These are phyloP conservation scores for Anagrus nilaparvatae DNA, from an alignment of 1,140 invertebrate genomes.

Conservation along the genomic window DNA sequence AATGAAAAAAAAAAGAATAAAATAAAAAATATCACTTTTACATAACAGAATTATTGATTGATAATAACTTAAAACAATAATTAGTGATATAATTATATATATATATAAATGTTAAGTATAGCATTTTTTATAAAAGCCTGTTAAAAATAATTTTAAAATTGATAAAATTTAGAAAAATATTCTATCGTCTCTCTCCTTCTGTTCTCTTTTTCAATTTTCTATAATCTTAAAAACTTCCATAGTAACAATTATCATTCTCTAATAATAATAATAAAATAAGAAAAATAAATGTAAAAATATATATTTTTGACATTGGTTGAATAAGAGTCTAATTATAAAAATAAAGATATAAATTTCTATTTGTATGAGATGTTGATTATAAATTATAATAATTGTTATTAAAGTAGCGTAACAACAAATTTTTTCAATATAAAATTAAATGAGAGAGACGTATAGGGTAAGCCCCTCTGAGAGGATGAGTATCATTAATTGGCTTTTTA, in stretches of 20 bases:
- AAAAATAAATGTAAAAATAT: too few relatives aligned
- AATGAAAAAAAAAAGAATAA: constrained; percentile 3
- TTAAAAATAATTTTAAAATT: constrained; percentile 16
- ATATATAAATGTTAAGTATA: constrained; percentile 26
- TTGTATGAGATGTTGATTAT: too few relatives aligned
- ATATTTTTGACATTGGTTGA: constrained; percentile 14
- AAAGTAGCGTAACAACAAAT: too few relatives aligned
- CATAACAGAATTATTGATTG: constrained; percentile 1
- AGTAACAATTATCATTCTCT: neutral
- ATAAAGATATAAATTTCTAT: constrained; percentile 1
- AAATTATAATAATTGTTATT: too few relatives aligned
- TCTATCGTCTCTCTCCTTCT: constrained; percentile 11
- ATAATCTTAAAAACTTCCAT: too few relatives aligned
- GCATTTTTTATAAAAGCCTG: constrained; percentile 25
- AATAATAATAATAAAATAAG: constrained; percentile 1
- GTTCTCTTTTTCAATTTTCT: too few relatives aligned
- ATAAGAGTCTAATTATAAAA: constrained; percentile 8
- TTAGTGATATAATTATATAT: constrained; percentile 28
- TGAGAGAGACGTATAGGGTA: too few relatives aligned
- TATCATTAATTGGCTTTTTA: too few relatives aligned
- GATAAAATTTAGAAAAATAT: constrained; percentile 13
- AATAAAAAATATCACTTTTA: constrained; percentile 6
- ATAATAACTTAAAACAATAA: constrained; percentile 21
- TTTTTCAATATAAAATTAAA: too few relatives aligned
- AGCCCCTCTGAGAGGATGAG: too few relatives aligned